Conservation (phyloP, 2,113 vertebrate species). For the Catagonus wagneri region DNA sequence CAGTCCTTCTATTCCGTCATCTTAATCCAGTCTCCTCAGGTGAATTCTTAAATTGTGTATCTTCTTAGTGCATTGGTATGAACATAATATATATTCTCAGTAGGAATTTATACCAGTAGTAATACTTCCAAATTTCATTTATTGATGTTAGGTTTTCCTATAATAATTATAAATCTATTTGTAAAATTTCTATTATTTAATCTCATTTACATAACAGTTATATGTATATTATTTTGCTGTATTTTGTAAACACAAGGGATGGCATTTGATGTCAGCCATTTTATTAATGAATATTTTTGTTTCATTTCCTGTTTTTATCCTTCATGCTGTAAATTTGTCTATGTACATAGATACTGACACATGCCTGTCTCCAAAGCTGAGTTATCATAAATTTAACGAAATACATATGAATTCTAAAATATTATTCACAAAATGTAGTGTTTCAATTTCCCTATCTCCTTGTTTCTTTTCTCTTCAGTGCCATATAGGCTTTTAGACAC, state of each 20-base stretch:
- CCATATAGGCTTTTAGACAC: not conserved
- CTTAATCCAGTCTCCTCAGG: too few species aligned
- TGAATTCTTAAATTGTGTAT: slow-evolving; percentile 36
- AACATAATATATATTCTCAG: not conserved
- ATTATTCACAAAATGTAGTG: not conserved
- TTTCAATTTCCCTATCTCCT: not conserved
- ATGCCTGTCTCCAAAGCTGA: not conserved
- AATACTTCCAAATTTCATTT: not conserved
- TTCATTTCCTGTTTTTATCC: slow-evolving; percentile 39
- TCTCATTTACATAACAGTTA: not conserved
- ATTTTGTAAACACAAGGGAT: not conserved
- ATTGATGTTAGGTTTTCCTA: not conserved
- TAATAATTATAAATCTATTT: not conserved
- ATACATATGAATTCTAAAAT: slow-evolving; percentile 14
- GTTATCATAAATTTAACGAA: not conserved
- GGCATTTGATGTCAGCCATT: slow-evolving; percentile 15
- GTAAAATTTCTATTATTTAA: not conserved
- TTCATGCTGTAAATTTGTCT: not conserved
- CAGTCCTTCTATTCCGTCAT: too few species aligned
- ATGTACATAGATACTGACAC: not conserved
- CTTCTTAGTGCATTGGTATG: not conserved
- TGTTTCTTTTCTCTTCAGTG: not conserved
- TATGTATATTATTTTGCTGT: not conserved
- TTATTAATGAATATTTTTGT: slow-evolving; percentile 11
- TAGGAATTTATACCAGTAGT: not conserved